These are phyloP conservation scores for Noctua janthe DNA, from an alignment of 2,888 invertebrate species.

Conservation along the genomic window DNA sequence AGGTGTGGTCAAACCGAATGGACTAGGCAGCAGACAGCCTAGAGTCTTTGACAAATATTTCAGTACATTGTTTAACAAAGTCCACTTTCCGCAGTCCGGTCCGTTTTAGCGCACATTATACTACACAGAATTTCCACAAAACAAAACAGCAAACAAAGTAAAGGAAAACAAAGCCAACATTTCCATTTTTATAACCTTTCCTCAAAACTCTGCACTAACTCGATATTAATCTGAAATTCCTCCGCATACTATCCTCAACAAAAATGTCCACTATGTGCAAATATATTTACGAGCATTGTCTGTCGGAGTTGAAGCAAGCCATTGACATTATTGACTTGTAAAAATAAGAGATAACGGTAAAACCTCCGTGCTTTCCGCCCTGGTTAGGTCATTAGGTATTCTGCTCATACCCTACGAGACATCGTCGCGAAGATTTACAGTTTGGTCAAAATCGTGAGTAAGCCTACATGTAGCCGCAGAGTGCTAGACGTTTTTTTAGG, in stretches of 20 bases:
- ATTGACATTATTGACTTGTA: constrained; percentile 62
- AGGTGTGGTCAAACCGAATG: background rate
- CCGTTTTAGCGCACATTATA: background rate
- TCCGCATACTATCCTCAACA: background rate
- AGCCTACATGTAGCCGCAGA: constrained; percentile 22
- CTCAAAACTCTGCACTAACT: constrained; percentile 10
- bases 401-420: constrained; percentile 40
- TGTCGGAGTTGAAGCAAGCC: constrained; percentile 36
- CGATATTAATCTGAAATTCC: constrained; percentile 50
- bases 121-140: background rate
- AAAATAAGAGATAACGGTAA: constrained; percentile 56
- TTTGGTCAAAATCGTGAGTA: constrained; percentile 47
- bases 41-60: background rate
- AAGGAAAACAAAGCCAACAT: background rate
- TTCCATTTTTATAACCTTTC: constrained; percentile 47
- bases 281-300: constrained; percentile 47
- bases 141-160: constrained; percentile 22
- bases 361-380: constrained; percentile 46
- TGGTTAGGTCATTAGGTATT: constrained; percentile 40
- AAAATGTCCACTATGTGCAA: constrained; percentile 21
- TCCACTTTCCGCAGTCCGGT: background rate
- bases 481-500: constrained; percentile 19
- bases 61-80: background rate
- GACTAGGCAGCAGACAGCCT: background rate
- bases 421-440: constrained; percentile 53